Conservation (phyloP, 2,888 invertebrate species). For the Rhyacophila evoluta region DNA sequence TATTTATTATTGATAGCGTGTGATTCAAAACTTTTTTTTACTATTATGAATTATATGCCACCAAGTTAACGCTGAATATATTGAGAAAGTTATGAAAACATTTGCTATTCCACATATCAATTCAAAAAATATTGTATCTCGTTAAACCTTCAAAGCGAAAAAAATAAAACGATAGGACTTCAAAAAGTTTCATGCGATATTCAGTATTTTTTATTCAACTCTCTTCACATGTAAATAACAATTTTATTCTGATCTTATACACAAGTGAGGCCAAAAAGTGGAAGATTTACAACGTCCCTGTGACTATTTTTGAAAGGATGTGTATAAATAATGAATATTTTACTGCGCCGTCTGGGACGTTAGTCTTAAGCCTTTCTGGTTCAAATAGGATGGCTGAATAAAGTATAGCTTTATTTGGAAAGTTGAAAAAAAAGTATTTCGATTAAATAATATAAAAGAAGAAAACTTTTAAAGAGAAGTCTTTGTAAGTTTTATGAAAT, state of each 20-base stretch:
- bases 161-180: not conserved
- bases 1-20: no score
- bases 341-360: not conserved
- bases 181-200: not conserved
- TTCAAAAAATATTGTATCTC: not conserved
- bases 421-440: slow-evolving; percentile 16
- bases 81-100: no score
- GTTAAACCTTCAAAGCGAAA: not conserved
- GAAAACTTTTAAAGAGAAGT: not conserved
- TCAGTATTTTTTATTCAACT: not conserved
- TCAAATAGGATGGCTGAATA: not conserved
- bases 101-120: no score
- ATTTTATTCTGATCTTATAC: not conserved
- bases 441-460: slow-evolving; percentile 20
- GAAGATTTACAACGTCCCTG: not conserved
- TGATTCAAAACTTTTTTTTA: no score
- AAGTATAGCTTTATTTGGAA: not conserved
- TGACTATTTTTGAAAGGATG: slow-evolving; percentile 20
- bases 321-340: slow-evolving; percentile 24
- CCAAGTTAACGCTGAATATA: no score
- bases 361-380: not conserved
- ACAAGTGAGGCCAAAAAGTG: slow-evolving; percentile 1
- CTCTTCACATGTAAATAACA: slow-evolving; percentile 4
- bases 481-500: not conserved
- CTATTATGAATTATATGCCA: no score